phyloP scores from a whole-genome alignment of 2,113 vertebrate genomes.

The Capreolus pygargus region DNA sequence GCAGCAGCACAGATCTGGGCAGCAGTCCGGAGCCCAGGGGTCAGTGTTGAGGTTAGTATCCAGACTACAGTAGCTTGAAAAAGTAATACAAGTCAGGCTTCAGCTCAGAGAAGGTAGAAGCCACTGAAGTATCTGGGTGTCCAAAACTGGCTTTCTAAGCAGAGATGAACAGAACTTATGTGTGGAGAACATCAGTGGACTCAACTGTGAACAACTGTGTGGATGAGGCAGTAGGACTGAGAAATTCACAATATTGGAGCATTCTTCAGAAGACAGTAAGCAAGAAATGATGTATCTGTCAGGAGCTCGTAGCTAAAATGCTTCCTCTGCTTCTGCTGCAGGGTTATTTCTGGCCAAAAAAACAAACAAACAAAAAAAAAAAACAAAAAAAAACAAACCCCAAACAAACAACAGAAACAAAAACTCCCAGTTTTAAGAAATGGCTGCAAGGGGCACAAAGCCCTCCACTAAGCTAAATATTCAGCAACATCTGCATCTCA shows the following conservation, averaged over 20 bases:
- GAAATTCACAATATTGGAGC: neutral
- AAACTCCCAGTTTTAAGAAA: neutral
- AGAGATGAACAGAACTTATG: neutral
- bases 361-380: too few relatives aligned
- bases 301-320: neutral
- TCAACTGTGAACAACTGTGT: neutral
- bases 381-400: too few relatives aligned
- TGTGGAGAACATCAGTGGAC: neutral
- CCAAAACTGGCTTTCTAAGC: neutral
- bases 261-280: neutral
- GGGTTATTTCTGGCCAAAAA: neutral
- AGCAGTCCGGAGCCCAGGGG: neutral
- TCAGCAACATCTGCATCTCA: neutral
- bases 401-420: neutral
- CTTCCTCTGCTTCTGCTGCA: neutral
- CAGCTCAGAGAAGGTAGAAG: neutral
- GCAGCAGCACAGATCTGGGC: neutral
- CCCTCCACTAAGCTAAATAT: neutral
- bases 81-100: neutral
- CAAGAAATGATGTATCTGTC: neutral
- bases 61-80: neutral
- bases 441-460: neutral
- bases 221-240: neutral
- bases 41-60: neutral
- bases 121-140: neutral